Base-by-base conservation (phyloP, 2,113 vertebrate genomes). In the Aptenodytes patagonicus region DNA sequence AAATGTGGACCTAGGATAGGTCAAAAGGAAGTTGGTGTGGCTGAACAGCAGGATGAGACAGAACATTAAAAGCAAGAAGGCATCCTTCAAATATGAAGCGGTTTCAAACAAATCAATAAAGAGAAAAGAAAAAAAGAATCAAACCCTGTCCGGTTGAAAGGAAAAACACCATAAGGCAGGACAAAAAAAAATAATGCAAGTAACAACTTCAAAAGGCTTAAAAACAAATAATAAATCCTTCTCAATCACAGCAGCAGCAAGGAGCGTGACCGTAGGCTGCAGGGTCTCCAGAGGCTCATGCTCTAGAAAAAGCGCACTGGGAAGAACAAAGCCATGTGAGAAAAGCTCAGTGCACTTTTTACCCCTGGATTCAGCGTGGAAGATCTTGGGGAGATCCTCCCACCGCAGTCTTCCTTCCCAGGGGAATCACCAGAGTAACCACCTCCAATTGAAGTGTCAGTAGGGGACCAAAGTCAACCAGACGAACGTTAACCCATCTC, bases 151-250 rank as follows among this genome's bases (percentile, higher is more conserved):
- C 4, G 1, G 25, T 17, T 91, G 84, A 95, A 95, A 78, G 51
- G 20, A 31, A 89, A 83, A 92, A 17, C 13, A 22, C 19, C 28
- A 3, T 29, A 32, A 87, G 68, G 64, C 31, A 66, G 40, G 42
- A n/a, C 19, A 19, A 61, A 82, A 54, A 66, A 81, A 42, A 40
- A 29, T 1, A 54, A 57, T 0, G 10, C 42, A 52, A 90, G 17
- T 21, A 73, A 71, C 31, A 51, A 78, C 87, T 96, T 96, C 94
- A 96, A 94, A 97, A 89, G 91, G 11, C 49, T 78, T 84, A 46
- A 71, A 91, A 83, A 15, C 64, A 87, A 96, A 26, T 54, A 91
- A 83, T 58, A 75, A 92, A 87, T 46, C 61, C 61, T 89, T 58
- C 64, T 84, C 62, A 68, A 69, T 66, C 83, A 68, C 83, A 92